Evolutionary conservation across 2,888 invertebrate genomes (phyloP).

Genomic region (Cryptosula pallasiana): DNA sequence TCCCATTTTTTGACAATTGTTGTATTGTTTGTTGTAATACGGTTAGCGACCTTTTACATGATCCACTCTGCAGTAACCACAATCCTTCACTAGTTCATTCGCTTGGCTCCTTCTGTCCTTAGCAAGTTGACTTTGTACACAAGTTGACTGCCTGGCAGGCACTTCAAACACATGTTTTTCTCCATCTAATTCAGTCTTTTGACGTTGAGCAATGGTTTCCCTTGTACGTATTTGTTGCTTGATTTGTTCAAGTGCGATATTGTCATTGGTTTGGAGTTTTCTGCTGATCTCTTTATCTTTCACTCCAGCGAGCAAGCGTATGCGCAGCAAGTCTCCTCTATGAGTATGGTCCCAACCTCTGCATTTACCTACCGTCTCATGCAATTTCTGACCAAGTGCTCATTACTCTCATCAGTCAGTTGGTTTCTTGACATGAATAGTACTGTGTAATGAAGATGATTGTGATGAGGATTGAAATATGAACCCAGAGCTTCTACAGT

Average conservation of each 20-base stretch:
- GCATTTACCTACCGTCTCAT: too few species aligned
- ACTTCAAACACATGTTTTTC: neutral
- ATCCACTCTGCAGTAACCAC: neutral
- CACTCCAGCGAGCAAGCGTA: too few species aligned
- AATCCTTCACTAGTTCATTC: neutral
- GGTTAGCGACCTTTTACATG: constrained; percentile 11
- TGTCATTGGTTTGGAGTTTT: neutral
- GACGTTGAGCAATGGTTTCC: constrained; percentile 2
- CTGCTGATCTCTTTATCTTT: neutral
- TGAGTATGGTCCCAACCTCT: too few species aligned
- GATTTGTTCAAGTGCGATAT: neutral
- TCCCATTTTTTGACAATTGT: neutral
- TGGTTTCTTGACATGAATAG: too few species aligned
- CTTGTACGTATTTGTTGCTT: neutral
- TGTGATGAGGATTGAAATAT: too few species aligned
- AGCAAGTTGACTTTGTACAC: neutral
- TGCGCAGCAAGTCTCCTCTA: too few species aligned
- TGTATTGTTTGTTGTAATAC: neutral
- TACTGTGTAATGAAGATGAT: too few species aligned
- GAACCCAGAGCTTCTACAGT: too few species aligned
- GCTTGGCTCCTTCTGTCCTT: neutral
- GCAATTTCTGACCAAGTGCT: too few species aligned
- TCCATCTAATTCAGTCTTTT: constrained; percentile 15
- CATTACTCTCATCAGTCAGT: too few species aligned
- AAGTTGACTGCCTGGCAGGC: neutral